Evolutionary conservation across 2,888 invertebrate genomes (phyloP).

Genomic region (Tetragonisca angustula): DNA sequence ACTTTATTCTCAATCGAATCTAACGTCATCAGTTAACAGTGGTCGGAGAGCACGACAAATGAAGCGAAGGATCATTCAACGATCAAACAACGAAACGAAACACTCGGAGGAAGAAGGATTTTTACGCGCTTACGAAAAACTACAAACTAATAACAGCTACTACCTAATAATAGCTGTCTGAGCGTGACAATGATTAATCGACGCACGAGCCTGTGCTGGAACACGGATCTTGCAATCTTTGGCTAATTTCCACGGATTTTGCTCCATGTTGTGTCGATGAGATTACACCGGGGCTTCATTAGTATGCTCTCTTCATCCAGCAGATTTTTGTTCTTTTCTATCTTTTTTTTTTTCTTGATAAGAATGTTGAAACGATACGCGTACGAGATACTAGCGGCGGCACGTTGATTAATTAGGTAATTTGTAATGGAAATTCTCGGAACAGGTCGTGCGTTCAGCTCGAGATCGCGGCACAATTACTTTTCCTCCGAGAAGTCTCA

Average conservation of each 20-base stretch:
- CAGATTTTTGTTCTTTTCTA: neutral
- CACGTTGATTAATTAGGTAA: conserved; percentile 20
- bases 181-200: too few relatives aligned
- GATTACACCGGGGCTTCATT: neutral
- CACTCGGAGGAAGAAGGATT: too few relatives aligned
- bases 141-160: too few relatives aligned
- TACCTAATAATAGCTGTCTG: too few relatives aligned
- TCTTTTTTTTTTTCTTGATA: neutral
- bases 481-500: neutral
- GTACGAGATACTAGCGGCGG: conserved; percentile 2
- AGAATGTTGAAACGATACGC: neutral
- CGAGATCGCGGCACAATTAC: neutral
- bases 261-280: neutral
- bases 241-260: neutral
- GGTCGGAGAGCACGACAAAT: too few relatives aligned
- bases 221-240: neutral
- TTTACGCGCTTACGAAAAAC: too few relatives aligned
- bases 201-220: neutral
- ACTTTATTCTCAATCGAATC: too few relatives aligned
- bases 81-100: too few relatives aligned
- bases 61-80: too few relatives aligned
- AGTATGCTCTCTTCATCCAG: neutral
- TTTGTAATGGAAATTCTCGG: conserved; percentile 12
- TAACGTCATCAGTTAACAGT: too few relatives aligned
- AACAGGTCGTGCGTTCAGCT: neutral